Base-by-base conservation (phyloP, 2,113 vertebrate genomes). In the Pheucticus melanocephalus region DNA sequence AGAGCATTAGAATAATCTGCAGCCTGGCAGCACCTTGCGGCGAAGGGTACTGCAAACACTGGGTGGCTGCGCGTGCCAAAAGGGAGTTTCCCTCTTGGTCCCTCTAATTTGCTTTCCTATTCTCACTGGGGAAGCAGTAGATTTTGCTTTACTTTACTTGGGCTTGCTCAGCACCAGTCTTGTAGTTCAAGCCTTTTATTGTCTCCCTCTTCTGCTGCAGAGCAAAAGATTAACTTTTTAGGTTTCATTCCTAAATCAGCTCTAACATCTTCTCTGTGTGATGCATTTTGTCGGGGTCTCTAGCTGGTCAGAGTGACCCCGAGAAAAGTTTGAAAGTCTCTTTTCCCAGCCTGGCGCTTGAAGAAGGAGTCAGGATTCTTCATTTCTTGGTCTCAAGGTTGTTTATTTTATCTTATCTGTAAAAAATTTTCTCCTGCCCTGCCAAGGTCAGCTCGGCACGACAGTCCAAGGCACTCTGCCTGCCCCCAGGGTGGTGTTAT, bases 241-340 rank as follows among this genome's bases (percentile, higher is more conserved):
- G 84, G 78, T 80, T 96, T 92, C 93, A 86, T 95, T 97, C 92
- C 92, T 94, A 92, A 91, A 76, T 94, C 90, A 95, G 91, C 82
- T 95, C 94, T 96, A 90, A 95, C 88, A 93, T 88, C 92, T 84
- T 95, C 94, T 97, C 96, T 53, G 92, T 94, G 93, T 77, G 96
- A 51, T 45, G 76, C 75, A 40, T 4, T 44, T 44, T 44, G 44
- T 19, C 18, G 4, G 44, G 44, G 18, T 44, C 44, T 44, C 44
- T 44, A 44, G 44, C 44, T 44, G 44, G 44, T 44, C 18, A 44
- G 44, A 44, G 44, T 44, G 44, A 44, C 44, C 44, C 19, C 39
- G 7, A 44, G 44, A 44, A 19, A 44, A 44, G 44, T 44, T 44
- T 3, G 8, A 44, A 44, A 44, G 44, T 44, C 44, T 44, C 44